A percentile compares a stretch with the other conserved stretches of the same genome.
These are phyloP conservation scores for Rapana venosa DNA, from an alignment of 2,888 invertebrate genomes.

Conservation along the genomic window DNA sequence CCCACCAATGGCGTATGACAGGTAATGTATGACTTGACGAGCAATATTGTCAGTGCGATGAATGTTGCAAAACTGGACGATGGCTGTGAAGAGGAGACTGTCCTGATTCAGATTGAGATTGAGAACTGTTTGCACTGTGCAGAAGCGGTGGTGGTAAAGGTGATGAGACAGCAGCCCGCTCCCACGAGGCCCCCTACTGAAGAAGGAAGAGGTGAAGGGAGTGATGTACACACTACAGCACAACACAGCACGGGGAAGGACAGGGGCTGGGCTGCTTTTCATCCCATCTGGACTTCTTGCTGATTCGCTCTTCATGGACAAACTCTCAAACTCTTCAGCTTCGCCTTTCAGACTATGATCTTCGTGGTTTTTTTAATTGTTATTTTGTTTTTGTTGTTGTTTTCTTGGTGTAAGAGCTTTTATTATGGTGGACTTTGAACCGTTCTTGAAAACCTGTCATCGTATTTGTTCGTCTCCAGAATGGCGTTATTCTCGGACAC, in stretches of 20 bases:
- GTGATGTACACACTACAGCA: background rate
- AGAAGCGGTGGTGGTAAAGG: background rate
- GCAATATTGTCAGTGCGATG: too few species aligned
- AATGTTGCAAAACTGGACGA: too few species aligned
- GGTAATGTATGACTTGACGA: too few species aligned
- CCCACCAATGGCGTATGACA: too few species aligned
- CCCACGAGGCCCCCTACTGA: conserved; percentile 18
- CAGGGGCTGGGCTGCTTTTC: conserved; percentile 20
- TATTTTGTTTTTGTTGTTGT: background rate
- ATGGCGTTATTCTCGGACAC: background rate
- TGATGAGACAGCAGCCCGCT: background rate
- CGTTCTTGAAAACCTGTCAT: background rate
- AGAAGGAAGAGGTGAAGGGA: background rate
- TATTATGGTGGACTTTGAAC: background rate
- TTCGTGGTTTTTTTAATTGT: background rate
- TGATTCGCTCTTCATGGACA: conserved; percentile 15
- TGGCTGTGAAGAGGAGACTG: too few species aligned
- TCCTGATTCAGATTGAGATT: too few species aligned
- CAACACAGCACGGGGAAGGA: background rate
- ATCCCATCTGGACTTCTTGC: background rate
- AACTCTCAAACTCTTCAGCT: conserved; percentile 18
- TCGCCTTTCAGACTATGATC: background rate
- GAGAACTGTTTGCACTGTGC: background rate
- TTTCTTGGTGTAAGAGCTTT: background rate
- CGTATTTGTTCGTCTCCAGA: background rate